Percentiles rank a stretch among this genome's conserved stretches.
Conservation (phyloP, 2,113 vertebrate genomes). For the Nerophis ophidion region DNA sequence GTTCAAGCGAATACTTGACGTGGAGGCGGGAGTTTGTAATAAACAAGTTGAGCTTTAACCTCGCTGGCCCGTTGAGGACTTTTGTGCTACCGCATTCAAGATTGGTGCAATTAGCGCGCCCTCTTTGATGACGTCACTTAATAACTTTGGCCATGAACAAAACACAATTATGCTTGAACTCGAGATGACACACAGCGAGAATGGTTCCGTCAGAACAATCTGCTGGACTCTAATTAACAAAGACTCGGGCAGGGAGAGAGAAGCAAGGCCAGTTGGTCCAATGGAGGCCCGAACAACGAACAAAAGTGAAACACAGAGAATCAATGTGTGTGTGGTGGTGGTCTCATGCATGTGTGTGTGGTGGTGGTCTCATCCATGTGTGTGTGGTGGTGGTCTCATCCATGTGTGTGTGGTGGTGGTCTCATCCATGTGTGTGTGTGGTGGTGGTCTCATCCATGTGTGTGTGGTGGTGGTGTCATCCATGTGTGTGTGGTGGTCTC, state of each 20-base stretch:
- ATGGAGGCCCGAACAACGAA: constrained; percentile 29
- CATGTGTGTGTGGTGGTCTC: too few species aligned
- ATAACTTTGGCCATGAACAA: constrained; percentile 38
- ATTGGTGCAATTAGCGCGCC: constrained; percentile 45
- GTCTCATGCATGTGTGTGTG: too few species aligned
- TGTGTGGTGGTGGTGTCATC: too few species aligned
- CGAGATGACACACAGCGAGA: constrained; percentile 47
- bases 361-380: too few species aligned
- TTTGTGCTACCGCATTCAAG: constrained; percentile 29
- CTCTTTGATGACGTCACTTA: constrained; percentile 26
- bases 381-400: too few species aligned
- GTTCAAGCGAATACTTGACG: too few species aligned
- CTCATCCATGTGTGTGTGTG: too few species aligned
- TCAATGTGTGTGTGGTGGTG: too few species aligned
- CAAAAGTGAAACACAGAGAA: too few species aligned
- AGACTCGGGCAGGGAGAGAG: constrained; percentile 45
- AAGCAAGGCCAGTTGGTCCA: constrained; percentile 32
- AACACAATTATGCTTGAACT: constrained; percentile 34
- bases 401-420: too few species aligned
- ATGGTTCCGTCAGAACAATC: constrained; percentile 32
- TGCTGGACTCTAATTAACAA: constrained; percentile 59
- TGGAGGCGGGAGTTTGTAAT: not conserved
- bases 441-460: too few species aligned
- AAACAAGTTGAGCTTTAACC: constrained; percentile 43
- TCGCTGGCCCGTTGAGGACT: not conserved